Base-by-base conservation (phyloP, 2,888 invertebrate species). In the Sinohyriopsis cumingii region DNA sequence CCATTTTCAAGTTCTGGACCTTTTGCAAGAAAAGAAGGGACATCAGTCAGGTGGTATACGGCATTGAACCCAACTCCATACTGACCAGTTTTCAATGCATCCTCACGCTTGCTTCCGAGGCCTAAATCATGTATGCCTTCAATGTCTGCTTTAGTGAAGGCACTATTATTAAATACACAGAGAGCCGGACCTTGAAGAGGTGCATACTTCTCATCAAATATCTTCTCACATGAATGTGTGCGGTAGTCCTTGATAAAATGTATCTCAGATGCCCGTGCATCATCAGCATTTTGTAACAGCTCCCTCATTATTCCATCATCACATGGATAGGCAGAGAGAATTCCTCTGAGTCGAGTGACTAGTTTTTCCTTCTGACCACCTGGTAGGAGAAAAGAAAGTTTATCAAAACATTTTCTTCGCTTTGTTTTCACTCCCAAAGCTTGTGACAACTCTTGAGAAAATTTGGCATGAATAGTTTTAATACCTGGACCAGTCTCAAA, bases 11-110 rank as follows among this genome's bases (percentile, higher is more conserved):
- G 45, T 3, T 45, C 45, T 22, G 76, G 72, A 22, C 80, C 83
- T 12, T 72, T 76, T 7, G 87, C 84, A 59, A 87, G 68, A 75
- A 89, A 88, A 24, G 87, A 84, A 1, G 89, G 89, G 0, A 81
- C 85, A 71, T 89, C 89, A 24, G 89, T 89, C 19, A 89, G 63
- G 74, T 88, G 85, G 73, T 89, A 89, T 5, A 89, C 89, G 33
- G 84, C 84, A 73, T 88, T 89, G 74, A 89, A 89, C 0, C 89
- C 89, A 33, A 89, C 86, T 33, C 89, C 89, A 80, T 86, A 89
- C 65, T 88, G 86, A 2, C 89, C 89, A 0, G 86, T 87, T 69
- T 86, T 87, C 68, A 83, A 77, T 7, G 86, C 81, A 70, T 88
- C 88, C 20, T 77, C 72, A 20, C 74, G 66, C 74, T 88, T 88